Conservation (phyloP, 2,113 vertebrate genomes). For the Rhizomys pruinosus region DNA sequence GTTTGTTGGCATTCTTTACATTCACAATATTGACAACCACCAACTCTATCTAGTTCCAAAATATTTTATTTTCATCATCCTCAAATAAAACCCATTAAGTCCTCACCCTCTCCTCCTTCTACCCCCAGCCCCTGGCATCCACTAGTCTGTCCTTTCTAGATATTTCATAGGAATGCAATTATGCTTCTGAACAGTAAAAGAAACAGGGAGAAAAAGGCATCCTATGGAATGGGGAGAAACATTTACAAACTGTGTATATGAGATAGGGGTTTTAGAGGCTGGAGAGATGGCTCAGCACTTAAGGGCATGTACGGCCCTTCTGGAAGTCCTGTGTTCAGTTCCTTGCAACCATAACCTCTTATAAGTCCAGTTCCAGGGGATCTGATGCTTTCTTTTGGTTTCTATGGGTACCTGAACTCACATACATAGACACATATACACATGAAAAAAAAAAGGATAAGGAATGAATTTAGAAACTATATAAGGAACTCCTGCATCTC, state of each 20-base stretch:
- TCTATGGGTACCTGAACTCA: no score
- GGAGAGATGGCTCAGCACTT: background rate
- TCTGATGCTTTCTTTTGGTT: background rate
- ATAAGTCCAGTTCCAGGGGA: background rate
- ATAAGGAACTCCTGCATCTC: no score
- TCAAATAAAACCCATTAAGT: background rate
- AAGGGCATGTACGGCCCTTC: no score
- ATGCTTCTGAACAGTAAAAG: background rate
- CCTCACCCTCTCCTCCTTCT: background rate
- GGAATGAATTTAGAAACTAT: background rate
- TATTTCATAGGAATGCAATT: slow-evolving; percentile 33
- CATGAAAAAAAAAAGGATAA: background rate
- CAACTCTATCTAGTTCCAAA: slow-evolving; percentile 21
- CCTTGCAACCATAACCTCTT: background rate
- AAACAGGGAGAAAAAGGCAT: background rate
- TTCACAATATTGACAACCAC: background rate
- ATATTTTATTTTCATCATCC: slow-evolving; percentile 27
- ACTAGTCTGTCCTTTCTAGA: background rate
- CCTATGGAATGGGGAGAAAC: background rate
- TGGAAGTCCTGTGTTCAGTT: background rate
- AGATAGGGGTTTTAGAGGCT: background rate
- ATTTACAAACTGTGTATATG: slow-evolving; percentile 37
- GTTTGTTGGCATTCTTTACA: background rate
- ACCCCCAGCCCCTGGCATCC: background rate
- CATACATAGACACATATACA: background rate